A percentile compares a stretch with the other conserved stretches of the same genome.
Conservation (phyloP, 2,888 invertebrate species). For the Drosophila setosimentum region DNA sequence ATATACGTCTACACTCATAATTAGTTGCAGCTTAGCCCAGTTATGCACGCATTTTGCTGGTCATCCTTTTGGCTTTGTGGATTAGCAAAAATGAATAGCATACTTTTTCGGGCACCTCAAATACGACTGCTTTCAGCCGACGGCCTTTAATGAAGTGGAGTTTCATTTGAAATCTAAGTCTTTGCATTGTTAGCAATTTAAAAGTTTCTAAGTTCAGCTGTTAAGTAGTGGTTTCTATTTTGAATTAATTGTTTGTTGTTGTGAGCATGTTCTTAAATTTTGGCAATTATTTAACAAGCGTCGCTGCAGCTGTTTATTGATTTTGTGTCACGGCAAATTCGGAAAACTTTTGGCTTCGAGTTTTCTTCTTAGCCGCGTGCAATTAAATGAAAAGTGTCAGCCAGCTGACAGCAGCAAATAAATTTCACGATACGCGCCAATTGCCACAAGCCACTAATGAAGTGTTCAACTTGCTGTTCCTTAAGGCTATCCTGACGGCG, state of each 20-base stretch:
- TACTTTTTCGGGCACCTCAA: slow-evolving; percentile 18
- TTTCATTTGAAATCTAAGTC: slow-evolving; percentile 13
- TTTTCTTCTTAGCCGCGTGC: slow-evolving; percentile 33
- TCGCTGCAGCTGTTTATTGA: slow-evolving; percentile 40
- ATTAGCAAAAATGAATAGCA: slow-evolving; percentile 10
- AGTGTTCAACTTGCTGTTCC: slow-evolving; percentile 36
- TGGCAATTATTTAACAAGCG: slow-evolving; percentile 45
- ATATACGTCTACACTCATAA: slow-evolving; percentile 6
- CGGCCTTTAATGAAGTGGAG: slow-evolving; percentile 5
- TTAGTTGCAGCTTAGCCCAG: slow-evolving; percentile 34
- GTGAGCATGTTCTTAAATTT: slow-evolving; percentile 36
- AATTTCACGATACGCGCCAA: slow-evolving; percentile 70
- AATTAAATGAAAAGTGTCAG: slow-evolving; percentile 71
- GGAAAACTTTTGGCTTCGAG: slow-evolving; percentile 42
- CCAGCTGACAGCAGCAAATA: slow-evolving; percentile 58
- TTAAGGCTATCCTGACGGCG: slow-evolving; percentile 3
- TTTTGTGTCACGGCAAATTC: slow-evolving; percentile 46
- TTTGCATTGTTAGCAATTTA: slow-evolving; percentile 1
- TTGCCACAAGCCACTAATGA: slow-evolving; percentile 59
- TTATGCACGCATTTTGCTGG: slow-evolving; percentile 39
- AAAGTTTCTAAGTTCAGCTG: slow-evolving; percentile 12
- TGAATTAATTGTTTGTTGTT: slow-evolving; percentile 12
- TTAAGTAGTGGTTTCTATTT: slow-evolving; percentile 18
- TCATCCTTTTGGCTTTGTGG: slow-evolving; percentile 6
- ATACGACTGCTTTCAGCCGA: neutral